phyloP scores from a whole-genome alignment of 2,797 vertebrate genomes.

The Merluccius polli region DNA sequence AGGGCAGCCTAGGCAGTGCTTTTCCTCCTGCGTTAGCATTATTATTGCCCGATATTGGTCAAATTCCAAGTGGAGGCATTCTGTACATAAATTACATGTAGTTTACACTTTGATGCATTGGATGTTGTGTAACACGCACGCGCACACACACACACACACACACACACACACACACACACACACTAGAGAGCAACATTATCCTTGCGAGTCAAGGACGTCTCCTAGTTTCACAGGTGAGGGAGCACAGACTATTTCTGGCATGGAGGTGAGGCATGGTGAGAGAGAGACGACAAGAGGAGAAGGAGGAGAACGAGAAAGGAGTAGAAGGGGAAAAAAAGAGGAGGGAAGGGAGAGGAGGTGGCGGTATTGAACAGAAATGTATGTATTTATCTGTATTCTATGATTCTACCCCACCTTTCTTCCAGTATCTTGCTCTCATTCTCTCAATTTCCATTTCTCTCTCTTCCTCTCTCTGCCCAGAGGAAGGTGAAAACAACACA shows the following conservation, averaged over 20 bases:
- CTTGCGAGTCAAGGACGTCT: slow-evolving; percentile 52
- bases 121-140: too few relatives aligned
- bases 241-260: slow-evolving; percentile 43
- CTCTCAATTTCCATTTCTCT: background rate
- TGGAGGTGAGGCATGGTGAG: background rate
- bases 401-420: too few relatives aligned
- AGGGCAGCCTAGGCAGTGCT: too few relatives aligned
- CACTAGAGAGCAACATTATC: slow-evolving; percentile 16
- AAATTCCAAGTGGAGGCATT: too few relatives aligned
- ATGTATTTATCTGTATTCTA: too few relatives aligned
- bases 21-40: too few relatives aligned
- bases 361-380: background rate
- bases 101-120: too few relatives aligned
- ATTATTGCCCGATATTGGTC: too few relatives aligned
- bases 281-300: background rate
- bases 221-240: slow-evolving; percentile 57
- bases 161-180: slow-evolving; percentile 11
- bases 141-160: too few relatives aligned
- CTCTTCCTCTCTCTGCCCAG: background rate
- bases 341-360: background rate
- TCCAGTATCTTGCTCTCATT: too few relatives aligned
- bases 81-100: too few relatives aligned
- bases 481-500: background rate
- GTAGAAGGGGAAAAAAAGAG: background rate
- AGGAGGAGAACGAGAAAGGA: background rate